Evolutionary conservation across 2,888 invertebrate species (phyloP), one percentile per base, ranked within the genome.

Genomic region (Lasioglossum vierecki): DNA sequence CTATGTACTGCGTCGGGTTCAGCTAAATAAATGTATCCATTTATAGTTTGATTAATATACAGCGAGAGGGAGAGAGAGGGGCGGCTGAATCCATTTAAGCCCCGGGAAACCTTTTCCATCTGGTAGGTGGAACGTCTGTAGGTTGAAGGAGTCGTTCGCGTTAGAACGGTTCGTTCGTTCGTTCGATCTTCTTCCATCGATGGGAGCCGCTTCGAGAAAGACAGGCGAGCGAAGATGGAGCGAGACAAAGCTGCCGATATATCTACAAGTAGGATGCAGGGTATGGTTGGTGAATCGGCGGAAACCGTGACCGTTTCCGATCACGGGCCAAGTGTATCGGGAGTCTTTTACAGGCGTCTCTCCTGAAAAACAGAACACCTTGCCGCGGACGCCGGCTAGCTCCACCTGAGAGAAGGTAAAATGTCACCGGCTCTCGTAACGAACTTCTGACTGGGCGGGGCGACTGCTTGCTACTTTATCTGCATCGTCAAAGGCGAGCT

Each of bases 41-140:
- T 74, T 82, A 77, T 73, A 79, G 85, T 82, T 85, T 88, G 85
- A 88, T 88, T 88, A 88, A 88, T 87, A 87, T 79, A 76, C 77
- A 79, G 72, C 79, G 15, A 75, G 15, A 72, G 83, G 76, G 26
- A 73, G 83, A 76, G 49, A 18, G 18, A 2, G 49, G 74, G 83
- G 75, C 57, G 83, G 30, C 73, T 46, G 83, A 76, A 87, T 83
- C 83, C 82, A 76, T 79, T 83, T 79, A 79, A 83, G 77, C 73
- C 39, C 46, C 46, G 53, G 46, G 46, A 72, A 76, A 79, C 63
- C 83, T 88, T 80, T 82, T 76, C 82, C 77, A 79, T 88, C 60
- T 81, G 49, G 63, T 35, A 63, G 75, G 70, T 63, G 76, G 71
- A 71, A 74, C 41, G 68, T 77, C 82, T 80, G 78, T 53, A 74